phyloP scores from a whole-genome alignment of 2,888 invertebrate genomes.

The Salticus scenicus region DNA sequence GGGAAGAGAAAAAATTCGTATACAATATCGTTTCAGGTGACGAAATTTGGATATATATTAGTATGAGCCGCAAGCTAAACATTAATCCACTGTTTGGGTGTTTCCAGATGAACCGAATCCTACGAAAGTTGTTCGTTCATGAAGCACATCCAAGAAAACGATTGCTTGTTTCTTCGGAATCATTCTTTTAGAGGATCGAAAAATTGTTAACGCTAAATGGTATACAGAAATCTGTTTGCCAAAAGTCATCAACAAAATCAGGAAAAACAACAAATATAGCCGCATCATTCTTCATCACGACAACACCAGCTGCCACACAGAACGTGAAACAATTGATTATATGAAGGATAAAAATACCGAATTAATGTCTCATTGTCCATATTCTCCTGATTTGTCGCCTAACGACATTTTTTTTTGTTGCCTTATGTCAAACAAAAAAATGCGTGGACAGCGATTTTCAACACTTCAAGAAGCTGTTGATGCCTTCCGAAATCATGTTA shows the following conservation, averaged over 20 bases:
- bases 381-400: not conserved
- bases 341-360: not conserved
- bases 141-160: not conserved
- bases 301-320: not conserved
- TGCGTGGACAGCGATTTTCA: too few relatives aligned
- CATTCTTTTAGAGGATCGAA: conserved; percentile 26
- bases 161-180: conserved; percentile 7
- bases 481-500: too few relatives aligned
- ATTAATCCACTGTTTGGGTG: conserved; percentile 13
- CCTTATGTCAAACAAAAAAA: too few relatives aligned
- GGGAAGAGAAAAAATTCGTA: not conserved
- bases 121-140: not conserved
- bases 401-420: not conserved
- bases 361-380: not conserved
- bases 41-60: not conserved
- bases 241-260: not conserved
- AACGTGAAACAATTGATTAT: not conserved
- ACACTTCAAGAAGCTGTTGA: too few relatives aligned
- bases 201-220: conserved; percentile 17
- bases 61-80: not conserved
- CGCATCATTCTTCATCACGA: not conserved
- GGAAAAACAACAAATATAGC: not conserved
- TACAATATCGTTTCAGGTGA: not conserved
- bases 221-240: not conserved
- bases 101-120: too few relatives aligned